Evolutionary conservation across 1,140 invertebrate species (phyloP), one percentile per base, ranked within the genome.

Genomic region (Penaeus japonicus): DNA sequence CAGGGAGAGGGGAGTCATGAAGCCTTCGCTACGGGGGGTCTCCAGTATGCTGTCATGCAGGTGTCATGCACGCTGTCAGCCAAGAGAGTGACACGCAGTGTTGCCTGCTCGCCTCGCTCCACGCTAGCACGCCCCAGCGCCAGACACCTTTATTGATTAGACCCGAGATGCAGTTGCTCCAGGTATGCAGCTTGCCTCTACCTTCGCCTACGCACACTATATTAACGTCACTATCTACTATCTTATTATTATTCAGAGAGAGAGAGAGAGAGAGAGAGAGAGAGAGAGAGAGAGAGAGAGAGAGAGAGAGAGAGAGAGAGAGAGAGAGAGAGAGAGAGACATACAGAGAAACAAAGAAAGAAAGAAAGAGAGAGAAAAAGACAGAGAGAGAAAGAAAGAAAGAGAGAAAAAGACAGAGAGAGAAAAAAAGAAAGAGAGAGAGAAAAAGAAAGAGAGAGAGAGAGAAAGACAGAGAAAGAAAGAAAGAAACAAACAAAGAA

Each of bases 141-240:
- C 65, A 39, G 55, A 54, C 82, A 84, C 82, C 82, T 84, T 84
- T 73, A 84, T 75, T 84, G 82, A 84, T 84, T 65, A 73, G 62
- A 39, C 35, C 35, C 35, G 35, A 39, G 35, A 39, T 39, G 35
- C 35, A 39, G 35, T 39, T 39, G 35, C 35, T 39, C 7, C 35
- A 39, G 35, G 35, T 39, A 39, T 39, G 35, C 35, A 39, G 7
- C 35, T 39, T 39, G 3, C 3, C 35, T 39, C 35, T 39, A 39
- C 3, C 35, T 39, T 2, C 35, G 7, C 35, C 35, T 39, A 39
- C 35, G 7, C 35, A 7, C 3, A 39, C 35, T 39, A 4, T 39
- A 7, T 39, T 39, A 39, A 39, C 35, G 7, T 39, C 35, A 39
- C 35, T 39, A 39, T 39, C 35, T 4, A 39, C 35, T 39, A 39